These are phyloP conservation scores for Bembecia ichneumoniformis DNA, from an alignment of 2,888 invertebrate genomes.

Conservation along the genomic window DNA sequence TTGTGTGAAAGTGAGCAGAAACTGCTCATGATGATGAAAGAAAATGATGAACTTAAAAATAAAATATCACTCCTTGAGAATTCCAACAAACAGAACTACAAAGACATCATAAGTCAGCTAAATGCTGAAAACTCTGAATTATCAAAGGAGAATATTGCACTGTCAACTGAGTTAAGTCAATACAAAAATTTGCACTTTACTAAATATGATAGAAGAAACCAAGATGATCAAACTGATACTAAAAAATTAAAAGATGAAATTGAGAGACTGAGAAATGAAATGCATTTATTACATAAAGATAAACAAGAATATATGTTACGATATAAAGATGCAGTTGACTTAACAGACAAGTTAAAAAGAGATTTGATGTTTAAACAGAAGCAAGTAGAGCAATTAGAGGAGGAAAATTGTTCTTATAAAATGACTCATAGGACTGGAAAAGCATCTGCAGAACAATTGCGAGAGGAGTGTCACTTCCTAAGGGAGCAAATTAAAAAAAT, in stretches of 20 bases:
- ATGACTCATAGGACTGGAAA: constrained; percentile 54
- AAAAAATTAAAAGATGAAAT: constrained; percentile 43
- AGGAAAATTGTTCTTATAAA: constrained; percentile 62
- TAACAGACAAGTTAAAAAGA: constrained; percentile 51
- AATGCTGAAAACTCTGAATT: constrained; percentile 59
- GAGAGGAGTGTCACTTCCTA: constrained; percentile 56
- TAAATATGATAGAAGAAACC: constrained; percentile 29
- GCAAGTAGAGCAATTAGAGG: constrained; percentile 53
- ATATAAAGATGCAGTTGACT: constrained; percentile 47
- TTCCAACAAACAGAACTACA: constrained; percentile 44
- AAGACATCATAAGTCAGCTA: constrained; percentile 55
- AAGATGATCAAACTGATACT: constrained; percentile 32
- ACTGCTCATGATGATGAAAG: constrained; percentile 58
- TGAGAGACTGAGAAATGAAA: constrained; percentile 39
- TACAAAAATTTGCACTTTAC: constrained; percentile 35
- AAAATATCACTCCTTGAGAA: constrained; percentile 29
- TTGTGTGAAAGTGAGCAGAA: constrained; percentile 65
- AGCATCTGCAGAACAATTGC: constrained; percentile 54
- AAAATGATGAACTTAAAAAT: constrained; percentile 52
- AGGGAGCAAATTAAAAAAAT: constrained; percentile 59
- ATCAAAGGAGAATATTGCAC: constrained; percentile 55
- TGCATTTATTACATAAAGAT: constrained; percentile 44
- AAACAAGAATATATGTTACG: constrained; percentile 52
- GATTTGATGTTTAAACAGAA: constrained; percentile 54
- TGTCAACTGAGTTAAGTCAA: constrained; percentile 51